Conservation (phyloP, 1,140 invertebrate genomes). For the Micrasema longulum region DNA sequence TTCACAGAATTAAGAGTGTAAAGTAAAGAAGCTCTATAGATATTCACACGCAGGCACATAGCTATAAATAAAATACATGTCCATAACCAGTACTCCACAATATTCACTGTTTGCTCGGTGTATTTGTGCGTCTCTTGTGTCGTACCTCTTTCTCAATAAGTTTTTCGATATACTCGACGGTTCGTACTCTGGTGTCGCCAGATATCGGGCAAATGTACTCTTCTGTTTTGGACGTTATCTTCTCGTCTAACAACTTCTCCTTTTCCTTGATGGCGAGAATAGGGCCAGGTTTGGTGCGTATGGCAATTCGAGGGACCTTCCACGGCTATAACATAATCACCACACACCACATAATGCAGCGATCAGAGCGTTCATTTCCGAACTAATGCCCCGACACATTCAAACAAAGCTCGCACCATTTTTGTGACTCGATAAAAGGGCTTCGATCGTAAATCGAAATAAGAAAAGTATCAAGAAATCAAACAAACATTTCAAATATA, state of each 20-base stretch:
- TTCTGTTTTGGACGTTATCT: constrained; percentile 86
- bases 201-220: constrained; percentile 88
- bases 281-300: constrained; percentile 83
- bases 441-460: too few relatives aligned
- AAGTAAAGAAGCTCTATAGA: constrained; percentile 28
- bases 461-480: too few relatives aligned
- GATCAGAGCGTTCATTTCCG: background rate
- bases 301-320: constrained; percentile 80
- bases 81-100: constrained; percentile 56
- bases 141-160: constrained; percentile 94
- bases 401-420: too few relatives aligned
- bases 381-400: too few relatives aligned
- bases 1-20: constrained; percentile 15
- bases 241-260: constrained; percentile 90
- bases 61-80: constrained; percentile 53
- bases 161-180: constrained; percentile 93
- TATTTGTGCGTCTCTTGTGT: constrained; percentile 49
- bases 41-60: constrained; percentile 33
- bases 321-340: constrained; percentile 56
- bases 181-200: constrained; percentile 86
- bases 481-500: too few relatives aligned
- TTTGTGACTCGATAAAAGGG: too few relatives aligned
- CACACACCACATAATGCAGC: constrained; percentile 34
- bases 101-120: constrained; percentile 7
- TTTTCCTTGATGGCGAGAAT: constrained; percentile 87